These are phyloP conservation scores for Egretta garzetta DNA, from an alignment of 2,113 vertebrate genomes.

Conservation along the genomic window DNA sequence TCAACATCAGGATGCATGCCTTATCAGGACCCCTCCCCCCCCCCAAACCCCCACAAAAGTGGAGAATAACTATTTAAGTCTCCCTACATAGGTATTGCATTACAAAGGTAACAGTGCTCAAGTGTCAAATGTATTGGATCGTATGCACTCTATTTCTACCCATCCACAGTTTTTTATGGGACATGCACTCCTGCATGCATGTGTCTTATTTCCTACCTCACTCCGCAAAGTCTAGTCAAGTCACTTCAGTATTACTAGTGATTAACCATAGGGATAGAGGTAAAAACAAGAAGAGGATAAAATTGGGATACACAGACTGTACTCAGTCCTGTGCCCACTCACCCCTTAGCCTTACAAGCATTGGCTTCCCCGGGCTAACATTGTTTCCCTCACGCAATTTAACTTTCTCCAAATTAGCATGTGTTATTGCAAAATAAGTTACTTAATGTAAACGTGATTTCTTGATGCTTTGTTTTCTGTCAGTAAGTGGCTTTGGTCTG, in stretches of 20 bases:
- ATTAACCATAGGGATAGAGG: not conserved
- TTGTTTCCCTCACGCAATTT: not conserved
- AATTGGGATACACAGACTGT: not conserved
- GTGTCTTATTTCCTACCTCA: not conserved
- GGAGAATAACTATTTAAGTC: not conserved
- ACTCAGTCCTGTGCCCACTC: not conserved
- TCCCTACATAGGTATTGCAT: not conserved
- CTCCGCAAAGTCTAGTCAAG: not conserved
- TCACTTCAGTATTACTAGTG: not conserved
- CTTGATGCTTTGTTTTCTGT: not conserved
- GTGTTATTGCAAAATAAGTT: not conserved
- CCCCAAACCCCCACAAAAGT: not conserved
- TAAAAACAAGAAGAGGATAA: not conserved
- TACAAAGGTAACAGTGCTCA: not conserved
- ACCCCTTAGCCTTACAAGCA: not conserved
- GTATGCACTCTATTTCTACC: not conserved
- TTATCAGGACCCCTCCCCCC: not conserved
- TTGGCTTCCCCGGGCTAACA: not conserved
- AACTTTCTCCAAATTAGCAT: not conserved
- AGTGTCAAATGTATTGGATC: not conserved
- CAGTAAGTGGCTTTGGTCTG: not conserved
- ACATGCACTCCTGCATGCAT: fast-evolving
- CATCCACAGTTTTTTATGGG: not conserved
- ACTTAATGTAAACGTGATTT: not conserved
- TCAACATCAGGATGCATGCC: not conserved